Base-by-base conservation (phyloP, 2,888 invertebrate species). In the Venusia cambrica region DNA sequence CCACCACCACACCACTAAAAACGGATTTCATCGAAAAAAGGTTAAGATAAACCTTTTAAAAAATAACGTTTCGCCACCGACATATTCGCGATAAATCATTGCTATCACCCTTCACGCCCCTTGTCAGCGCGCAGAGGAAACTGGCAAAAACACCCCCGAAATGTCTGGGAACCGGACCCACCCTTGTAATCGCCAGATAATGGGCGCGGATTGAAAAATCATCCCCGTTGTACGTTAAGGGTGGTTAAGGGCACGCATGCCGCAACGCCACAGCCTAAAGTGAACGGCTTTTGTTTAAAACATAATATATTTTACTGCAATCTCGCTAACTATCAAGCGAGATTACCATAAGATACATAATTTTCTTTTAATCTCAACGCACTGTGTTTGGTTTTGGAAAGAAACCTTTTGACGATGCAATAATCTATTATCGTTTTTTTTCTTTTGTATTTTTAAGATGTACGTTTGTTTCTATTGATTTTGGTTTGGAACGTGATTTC, bases 161-260 rank as follows among this genome's bases (percentile, higher is more conserved):
- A 72, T 71, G 76, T 78, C 78, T 73, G 73, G 43, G 32, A 48
- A 38, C 48, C 41, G 43, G 74, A 67, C 68, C 74, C 76, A 76
- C 83, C 84, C 81, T 76, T 77, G 79, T 83, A 83, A 84, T 84
- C 79, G 75, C 67, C 71, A 74, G 78, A 83, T 83, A 83, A 83
- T 83, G 78, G 76, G 59, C 54, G 61, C 57, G 73, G 76, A 83
- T 81, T 81, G 81, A 84, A 83, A 84, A 83, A 83, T 80, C 76
- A 79, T 83, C 74, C 71, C 62, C 54, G 60, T 62, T 71, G 63
- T 38, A 73, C 65, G 69, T 64, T 73, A 65, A 67, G 65, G 67
- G 68, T 40, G 31, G 30, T 40, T 30, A 40, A 29, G 37, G 33
- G 37, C 33, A 34, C 37, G 37, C 42, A 33, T 37, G 21, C 17